A percentile compares a stretch with the other conserved stretches of the same genome.
These are phyloP conservation scores for Parotocinclus haroldoi DNA, from an alignment of 2,797 vertebrate genomes.

Conservation along the genomic window DNA sequence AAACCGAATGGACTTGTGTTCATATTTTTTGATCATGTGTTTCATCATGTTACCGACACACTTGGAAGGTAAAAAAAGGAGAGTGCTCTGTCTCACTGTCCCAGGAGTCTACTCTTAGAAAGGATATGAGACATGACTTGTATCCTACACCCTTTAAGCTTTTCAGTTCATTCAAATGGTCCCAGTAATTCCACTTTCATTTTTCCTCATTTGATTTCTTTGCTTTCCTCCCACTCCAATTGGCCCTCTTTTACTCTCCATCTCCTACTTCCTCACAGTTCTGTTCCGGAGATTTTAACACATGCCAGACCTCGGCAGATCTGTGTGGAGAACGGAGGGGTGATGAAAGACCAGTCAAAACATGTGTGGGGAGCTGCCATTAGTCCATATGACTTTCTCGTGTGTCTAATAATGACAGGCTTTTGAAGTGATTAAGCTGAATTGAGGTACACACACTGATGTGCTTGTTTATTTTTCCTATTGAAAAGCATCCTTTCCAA, in stretches of 20 bases:
- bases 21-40: slow-evolving; percentile 6
- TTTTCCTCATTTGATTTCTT: slow-evolving; percentile 36
- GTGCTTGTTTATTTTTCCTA: slow-evolving; percentile 42
- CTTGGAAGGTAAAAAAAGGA: slow-evolving; percentile 5
- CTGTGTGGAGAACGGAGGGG: slow-evolving; percentile 46
- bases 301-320: slow-evolving; percentile 53
- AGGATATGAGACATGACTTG: slow-evolving; percentile 35
- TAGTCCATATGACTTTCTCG: slow-evolving; percentile 53
- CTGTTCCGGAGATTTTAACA: slow-evolving; percentile 54
- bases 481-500: slow-evolving; percentile 16
- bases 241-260: slow-evolving; percentile 33
- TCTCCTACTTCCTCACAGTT: slow-evolving; percentile 40
- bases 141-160: slow-evolving; percentile 21
- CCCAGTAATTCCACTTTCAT: slow-evolving; percentile 37
- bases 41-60: slow-evolving; percentile 1
- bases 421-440: slow-evolving; percentile 31
- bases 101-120: slow-evolving; percentile 7
- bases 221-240: slow-evolving; percentile 36
- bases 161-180: slow-evolving; percentile 28
- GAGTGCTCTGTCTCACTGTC: not conserved
- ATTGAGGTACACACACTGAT: slow-evolving; percentile 30
- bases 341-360: slow-evolving; percentile 59
- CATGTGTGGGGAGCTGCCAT: slow-evolving; percentile 45
- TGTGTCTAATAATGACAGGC: slow-evolving; percentile 36
- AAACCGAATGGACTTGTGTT: not conserved